phyloP scores from a whole-genome alignment of 2,888 invertebrate species.

The Mesodorylaimus sp. region DNA sequence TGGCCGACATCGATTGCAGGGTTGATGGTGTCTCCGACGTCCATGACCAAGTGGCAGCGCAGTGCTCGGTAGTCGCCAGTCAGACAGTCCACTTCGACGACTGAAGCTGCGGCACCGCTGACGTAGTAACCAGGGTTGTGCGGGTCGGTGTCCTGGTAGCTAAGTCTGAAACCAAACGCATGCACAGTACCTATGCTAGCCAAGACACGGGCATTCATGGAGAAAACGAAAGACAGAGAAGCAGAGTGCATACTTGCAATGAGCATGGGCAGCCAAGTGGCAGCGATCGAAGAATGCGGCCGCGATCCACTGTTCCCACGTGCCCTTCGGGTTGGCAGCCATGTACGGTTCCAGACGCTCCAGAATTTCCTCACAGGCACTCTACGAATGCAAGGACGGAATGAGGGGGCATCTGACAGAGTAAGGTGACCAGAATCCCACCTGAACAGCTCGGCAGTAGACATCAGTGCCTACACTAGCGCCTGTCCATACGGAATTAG shows the following conservation, averaged over 20 bases:
- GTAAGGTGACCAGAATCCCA: too few species aligned
- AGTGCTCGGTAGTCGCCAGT: conserved; percentile 73
- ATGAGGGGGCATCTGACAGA: too few species aligned
- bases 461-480: conserved; percentile 70
- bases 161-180: too few species aligned
- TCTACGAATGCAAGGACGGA: conserved; percentile 28
- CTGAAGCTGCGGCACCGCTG: conserved; percentile 61
- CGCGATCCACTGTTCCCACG: conserved; percentile 48
- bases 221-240: too few species aligned
- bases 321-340: conserved; percentile 50
- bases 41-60: conserved; percentile 83
- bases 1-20: conserved; percentile 91
- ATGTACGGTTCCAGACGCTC: conserved; percentile 54
- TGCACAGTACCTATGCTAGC: too few species aligned
- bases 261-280: conserved; percentile 56
- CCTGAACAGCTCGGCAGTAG: conserved; percentile 63
- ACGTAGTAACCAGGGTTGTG: conserved; percentile 48
- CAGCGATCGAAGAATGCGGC: conserved; percentile 55
- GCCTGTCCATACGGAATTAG: conserved; percentile 70
- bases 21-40: conserved; percentile 77
- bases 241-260: conserved; percentile 43
- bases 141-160: neutral
- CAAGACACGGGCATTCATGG: too few species aligned
- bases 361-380: conserved; percentile 55
- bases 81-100: conserved; percentile 76